Base-by-base conservation (phyloP, 2,888 invertebrate species). In the Meghimatium bilineatum region DNA sequence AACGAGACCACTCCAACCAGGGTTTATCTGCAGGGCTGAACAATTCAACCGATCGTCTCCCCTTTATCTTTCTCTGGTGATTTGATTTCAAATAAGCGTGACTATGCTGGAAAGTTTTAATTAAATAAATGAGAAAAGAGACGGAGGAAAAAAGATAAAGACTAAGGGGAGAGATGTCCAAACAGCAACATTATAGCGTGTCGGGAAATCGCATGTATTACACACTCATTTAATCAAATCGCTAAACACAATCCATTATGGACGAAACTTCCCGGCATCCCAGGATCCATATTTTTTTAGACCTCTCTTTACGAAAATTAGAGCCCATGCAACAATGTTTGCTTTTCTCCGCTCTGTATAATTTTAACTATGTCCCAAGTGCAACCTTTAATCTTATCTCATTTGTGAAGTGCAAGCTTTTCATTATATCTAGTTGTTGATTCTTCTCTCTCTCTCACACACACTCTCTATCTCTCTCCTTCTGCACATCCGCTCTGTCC, bases 171-270 rank as follows among this genome's bases (percentile, higher is more conserved):
- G 56, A 56, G 20, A 56, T n/a, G 56, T 17, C 6, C 23, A 56
- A 56, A 56, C 56, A 63, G n/a, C n/a, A 17, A 32, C 26, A 26
- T 66, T 66, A 72, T 72, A n/a, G 72, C 44, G 1, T 72, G 72
- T 12, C 44, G 12, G 10, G 49, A 72, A 44, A 72, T 72, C 72
- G 72, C 72, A 29, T 72, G 38, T 71, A 38, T 71, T 3, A n/a
- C 72, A 72, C 72, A 72, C 72, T 72, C 72, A n/a, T 72, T 72
- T 72, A 29, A 72, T 72, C 44, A 72, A 72, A 72, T 72, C 38
- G 72, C 49, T 72, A 72, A 72, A 72, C n/a, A 49, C n/a, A 38
- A 49, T 49, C 29, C 49, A n/a, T 17, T 44, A 6, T 44, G n/a
- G 44, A n/a, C 1, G 72, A n/a, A n/a, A 8, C 72, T 44, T n/a